These are phyloP conservation scores for Propithecus deckenii DNA, from an alignment of 2,797 vertebrate species.

Conservation along the genomic window DNA sequence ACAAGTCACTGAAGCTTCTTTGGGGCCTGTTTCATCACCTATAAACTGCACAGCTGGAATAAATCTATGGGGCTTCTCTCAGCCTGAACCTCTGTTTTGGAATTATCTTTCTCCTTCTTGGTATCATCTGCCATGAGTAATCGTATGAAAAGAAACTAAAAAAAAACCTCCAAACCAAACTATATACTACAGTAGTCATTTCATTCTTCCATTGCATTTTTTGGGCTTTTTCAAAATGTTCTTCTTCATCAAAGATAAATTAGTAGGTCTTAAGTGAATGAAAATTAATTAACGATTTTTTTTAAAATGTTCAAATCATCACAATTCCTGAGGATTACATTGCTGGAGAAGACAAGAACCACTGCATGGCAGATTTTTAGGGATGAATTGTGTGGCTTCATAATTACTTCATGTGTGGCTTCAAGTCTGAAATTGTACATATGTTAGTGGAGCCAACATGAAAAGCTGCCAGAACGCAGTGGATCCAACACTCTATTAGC, in stretches of 20 bases:
- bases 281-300: conserved; percentile 19
- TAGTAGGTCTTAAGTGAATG: neutral
- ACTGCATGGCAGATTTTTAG: neutral
- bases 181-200: neutral
- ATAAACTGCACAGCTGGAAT: neutral
- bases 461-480: conserved; percentile 44
- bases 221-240: neutral
- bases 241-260: conserved; percentile 34
- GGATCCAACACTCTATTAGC: neutral
- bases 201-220: neutral
- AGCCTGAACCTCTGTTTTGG: neutral
- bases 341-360: conserved; percentile 1
- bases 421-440: conserved; percentile 72
- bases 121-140: neutral
- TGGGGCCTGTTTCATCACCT: neutral
- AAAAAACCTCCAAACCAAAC: neutral
- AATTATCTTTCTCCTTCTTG: neutral
- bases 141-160: neutral
- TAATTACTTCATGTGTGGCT: conserved; percentile 73
- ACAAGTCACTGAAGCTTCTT: neutral
- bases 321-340: neutral
- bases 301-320: neutral
- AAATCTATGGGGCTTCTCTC: neutral
- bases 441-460: neutral
- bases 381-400: conserved; percentile 52